These are phyloP conservation scores for Pentalonia nigronervosa DNA, from an alignment of 1,140 invertebrate genomes.

Conservation along the genomic window DNA sequence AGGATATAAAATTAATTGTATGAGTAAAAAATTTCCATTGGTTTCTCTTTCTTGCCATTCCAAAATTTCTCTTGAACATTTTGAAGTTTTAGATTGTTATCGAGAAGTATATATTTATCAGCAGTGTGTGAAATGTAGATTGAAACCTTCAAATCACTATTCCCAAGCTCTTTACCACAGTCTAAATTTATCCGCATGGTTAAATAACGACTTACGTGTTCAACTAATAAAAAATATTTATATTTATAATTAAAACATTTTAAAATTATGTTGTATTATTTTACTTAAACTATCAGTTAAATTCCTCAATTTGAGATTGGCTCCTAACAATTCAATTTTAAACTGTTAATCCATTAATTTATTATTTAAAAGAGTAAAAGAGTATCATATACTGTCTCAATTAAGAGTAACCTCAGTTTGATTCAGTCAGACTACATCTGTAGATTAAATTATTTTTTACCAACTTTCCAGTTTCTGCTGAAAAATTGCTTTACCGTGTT, in stretches of 20 bases:
- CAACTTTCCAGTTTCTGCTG: background rate
- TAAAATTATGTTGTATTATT: background rate
- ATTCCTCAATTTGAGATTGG: background rate
- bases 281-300: background rate
- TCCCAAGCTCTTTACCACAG: background rate
- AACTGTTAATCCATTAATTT: background rate
- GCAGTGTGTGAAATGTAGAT: background rate
- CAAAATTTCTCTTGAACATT: background rate
- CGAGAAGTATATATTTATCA: background rate
- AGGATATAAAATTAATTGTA: background rate
- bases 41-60: background rate
- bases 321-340: background rate
- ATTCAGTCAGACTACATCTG: background rate
- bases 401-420: background rate
- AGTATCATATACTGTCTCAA: background rate
- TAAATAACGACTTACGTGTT: background rate
- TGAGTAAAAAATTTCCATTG: background rate
- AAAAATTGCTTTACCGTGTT: background rate
- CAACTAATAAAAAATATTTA: background rate
- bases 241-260: background rate
- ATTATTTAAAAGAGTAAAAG: background rate
- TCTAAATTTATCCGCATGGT: background rate
- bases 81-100: background rate
- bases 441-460: background rate
- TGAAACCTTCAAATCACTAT: fast-evolving